Evolutionary conservation across 2,797 vertebrate species (phyloP), one percentile per base, ranked within the genome.

Genomic region (Chrysocyon brachyurus): DNA sequence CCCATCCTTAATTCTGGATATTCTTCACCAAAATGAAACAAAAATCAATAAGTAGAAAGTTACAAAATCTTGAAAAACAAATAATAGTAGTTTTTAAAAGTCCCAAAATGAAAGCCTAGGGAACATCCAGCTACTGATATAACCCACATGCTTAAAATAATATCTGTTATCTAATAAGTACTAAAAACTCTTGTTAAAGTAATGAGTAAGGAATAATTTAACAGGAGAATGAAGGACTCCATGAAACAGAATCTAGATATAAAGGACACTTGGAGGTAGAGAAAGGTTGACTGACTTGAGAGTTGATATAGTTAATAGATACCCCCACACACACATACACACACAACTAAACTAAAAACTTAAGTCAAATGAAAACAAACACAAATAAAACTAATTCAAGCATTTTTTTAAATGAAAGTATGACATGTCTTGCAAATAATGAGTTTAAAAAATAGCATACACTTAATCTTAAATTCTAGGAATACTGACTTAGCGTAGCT

Each of bases 1-100:
- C 8, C 5, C 12, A 61, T 59, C 5, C n/a, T 63, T 82, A 61
- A 11, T 61, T 87, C 66, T 49, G 61, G 6, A 91, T 78, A 28
- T 83, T 87, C 56, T 91, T 46, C 33, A 83, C 56, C 5, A 87
- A 36, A 87, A 56, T 68, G 46, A 95, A 82, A 87, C 19, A 83
- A 95, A 95, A 63, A 24, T 78, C 22, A 33, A 33, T 16, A 81
- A 66, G 36, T 82, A 83, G 14, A 66, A 66, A 91, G 16, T 2
- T 1, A n/a, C 33, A 78, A 26, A 63, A 28, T 78, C 12, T 28
- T 64, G 33, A 72, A 83, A 61, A 90, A 36, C 3, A 40, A 17
- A 57, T 16, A 70, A 87, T 63, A 36, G 2, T 57, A 77, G 22
- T 46, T 46, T 46, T 46, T 57, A 54, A 24, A 63, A 6, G 1